A percentile compares a stretch with the other conserved stretches of the same genome.
These are phyloP conservation scores for Pyrrhosoma nymphula DNA, from an alignment of 2,888 invertebrate species.

Conservation along the genomic window DNA sequence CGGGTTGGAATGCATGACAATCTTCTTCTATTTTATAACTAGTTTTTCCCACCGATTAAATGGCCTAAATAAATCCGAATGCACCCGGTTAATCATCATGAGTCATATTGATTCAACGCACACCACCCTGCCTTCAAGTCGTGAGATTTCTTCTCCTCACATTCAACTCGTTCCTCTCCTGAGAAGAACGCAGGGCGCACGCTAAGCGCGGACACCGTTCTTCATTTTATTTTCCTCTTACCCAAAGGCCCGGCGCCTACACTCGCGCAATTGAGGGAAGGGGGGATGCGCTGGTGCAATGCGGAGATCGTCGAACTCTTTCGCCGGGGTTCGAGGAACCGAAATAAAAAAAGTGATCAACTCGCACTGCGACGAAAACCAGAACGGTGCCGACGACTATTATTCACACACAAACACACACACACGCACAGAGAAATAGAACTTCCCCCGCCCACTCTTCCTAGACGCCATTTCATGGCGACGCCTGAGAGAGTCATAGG, in stretches of 20 bases:
- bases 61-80: too few species aligned
- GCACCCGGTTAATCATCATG: too few species aligned
- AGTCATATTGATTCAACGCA: too few species aligned
- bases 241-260: not conserved
- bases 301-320: slow-evolving; percentile 13
- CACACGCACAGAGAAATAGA: not conserved
- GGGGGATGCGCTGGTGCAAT: not conserved
- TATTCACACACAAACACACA: not conserved
- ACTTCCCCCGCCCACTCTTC: not conserved
- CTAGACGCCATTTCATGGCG: not conserved
- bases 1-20: too few species aligned
- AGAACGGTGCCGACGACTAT: slow-evolving; percentile 3
- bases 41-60: too few species aligned
- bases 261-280: not conserved
- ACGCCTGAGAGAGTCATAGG: not conserved
- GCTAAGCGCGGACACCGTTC: too few species aligned
- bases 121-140: too few species aligned
- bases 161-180: too few species aligned
- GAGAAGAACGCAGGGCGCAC: too few species aligned
- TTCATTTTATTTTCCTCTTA: too few species aligned
- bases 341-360: not conserved
- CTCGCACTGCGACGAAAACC: not conserved
- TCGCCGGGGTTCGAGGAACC: not conserved
- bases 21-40: too few species aligned
- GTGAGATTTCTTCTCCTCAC: too few species aligned